These are phyloP conservation scores for Pasiphila rectangulata DNA, from an alignment of 2,888 invertebrate species.

Conservation along the genomic window DNA sequence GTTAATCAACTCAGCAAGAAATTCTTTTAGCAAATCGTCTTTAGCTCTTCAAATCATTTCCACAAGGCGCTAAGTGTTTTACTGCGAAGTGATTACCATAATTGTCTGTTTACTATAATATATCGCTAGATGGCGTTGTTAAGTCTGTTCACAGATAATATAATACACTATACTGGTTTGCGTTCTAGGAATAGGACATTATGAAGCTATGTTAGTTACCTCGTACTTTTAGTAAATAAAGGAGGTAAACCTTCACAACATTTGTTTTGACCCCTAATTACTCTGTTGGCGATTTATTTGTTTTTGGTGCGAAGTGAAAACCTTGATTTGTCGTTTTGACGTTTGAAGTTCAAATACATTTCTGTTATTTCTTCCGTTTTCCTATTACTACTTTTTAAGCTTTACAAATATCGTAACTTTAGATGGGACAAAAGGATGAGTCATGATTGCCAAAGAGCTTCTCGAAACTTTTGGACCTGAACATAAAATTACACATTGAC, in stretches of 20 bases:
- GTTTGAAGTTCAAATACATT: too few relatives aligned
- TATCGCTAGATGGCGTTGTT: conserved; percentile 13
- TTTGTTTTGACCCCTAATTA: not conserved
- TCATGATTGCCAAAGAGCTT: too few relatives aligned
- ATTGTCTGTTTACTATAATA: not conserved
- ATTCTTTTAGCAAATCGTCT: conserved; percentile 11
- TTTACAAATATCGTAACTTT: too few relatives aligned
- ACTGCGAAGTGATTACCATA: conserved; percentile 6
- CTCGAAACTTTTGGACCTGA: too few relatives aligned
- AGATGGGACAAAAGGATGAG: too few relatives aligned
- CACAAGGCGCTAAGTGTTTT: conserved; percentile 7
- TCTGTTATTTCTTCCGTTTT: too few relatives aligned
- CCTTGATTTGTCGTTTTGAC: too few relatives aligned
- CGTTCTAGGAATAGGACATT: conserved; percentile 7
- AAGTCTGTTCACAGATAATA: too few relatives aligned
- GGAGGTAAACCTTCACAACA: not conserved
- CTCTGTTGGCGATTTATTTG: too few relatives aligned
- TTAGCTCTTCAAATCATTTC: conserved; percentile 3
- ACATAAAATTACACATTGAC: too few relatives aligned
- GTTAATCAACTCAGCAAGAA: conserved; percentile 12
- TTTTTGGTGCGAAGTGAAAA: too few relatives aligned
- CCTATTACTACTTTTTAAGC: too few relatives aligned
- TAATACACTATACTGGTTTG: conserved; percentile 12
- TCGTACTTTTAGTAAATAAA: not conserved
- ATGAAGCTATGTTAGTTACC: not conserved